Percentiles rank a stretch among this genome's conserved stretches.
Conservation (phyloP, 1,140 invertebrate genomes). For the Papilio dardanus region DNA sequence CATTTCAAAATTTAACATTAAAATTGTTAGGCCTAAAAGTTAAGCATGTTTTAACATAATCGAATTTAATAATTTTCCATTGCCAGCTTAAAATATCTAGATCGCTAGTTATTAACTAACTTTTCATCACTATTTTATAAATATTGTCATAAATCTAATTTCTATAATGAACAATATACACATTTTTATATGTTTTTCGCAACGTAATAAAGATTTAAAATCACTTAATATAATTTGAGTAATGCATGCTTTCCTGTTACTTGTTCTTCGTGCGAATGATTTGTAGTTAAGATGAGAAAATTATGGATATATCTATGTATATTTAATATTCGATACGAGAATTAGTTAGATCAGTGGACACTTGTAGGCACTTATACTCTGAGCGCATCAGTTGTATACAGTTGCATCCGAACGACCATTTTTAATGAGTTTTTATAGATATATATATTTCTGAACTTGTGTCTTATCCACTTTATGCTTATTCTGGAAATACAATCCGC, state of each 20-base stretch:
- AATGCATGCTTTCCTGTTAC: constrained; percentile 3
- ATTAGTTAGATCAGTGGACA: not conserved
- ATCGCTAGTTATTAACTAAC: not conserved
- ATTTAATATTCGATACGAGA: not conserved
- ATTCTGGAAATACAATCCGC: not conserved
- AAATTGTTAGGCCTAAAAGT: not conserved
- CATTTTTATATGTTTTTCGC: not conserved
- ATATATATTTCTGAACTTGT: too few relatives aligned
- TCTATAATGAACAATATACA: not conserved
- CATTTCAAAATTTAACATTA: not conserved
- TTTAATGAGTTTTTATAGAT: too few relatives aligned
- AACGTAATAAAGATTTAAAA: not conserved
- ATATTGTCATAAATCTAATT: not conserved
- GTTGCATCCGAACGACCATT: too few relatives aligned
- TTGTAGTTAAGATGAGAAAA: not conserved
- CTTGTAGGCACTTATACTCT: too few relatives aligned
- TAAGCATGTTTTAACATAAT: not conserved
- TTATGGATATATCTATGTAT: constrained; percentile 2
- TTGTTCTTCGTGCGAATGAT: constrained; percentile 10
- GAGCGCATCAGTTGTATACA: too few relatives aligned
- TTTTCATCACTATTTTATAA: not conserved
- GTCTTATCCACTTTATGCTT: not conserved
- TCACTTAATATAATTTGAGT: constrained; percentile 10
- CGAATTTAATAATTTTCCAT: not conserved
- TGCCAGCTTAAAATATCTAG: not conserved